Evolutionary conservation across 2,888 invertebrate species (phyloP).

Genomic region (Dynastes hyllus): DNA sequence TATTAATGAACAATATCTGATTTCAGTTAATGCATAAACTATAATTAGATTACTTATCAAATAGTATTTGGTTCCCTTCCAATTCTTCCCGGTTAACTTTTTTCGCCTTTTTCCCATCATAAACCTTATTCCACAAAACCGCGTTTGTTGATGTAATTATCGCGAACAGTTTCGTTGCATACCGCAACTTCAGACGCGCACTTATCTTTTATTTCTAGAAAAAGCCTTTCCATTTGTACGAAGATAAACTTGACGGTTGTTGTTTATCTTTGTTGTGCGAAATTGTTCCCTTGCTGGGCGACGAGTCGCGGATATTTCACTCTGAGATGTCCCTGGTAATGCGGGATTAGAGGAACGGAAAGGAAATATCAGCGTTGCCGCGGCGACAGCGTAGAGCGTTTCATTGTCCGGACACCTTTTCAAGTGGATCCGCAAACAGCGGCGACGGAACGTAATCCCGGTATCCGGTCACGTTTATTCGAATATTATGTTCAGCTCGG

Average conservation of each 20-base stretch:
- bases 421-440: constrained; percentile 19
- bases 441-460: constrained; percentile 11
- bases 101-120: too few relatives aligned
- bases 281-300: neutral
- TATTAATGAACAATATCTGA: too few relatives aligned
- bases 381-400: neutral
- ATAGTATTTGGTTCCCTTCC: too few relatives aligned
- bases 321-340: neutral
- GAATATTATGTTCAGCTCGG: constrained; percentile 14
- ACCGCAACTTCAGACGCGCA: too few relatives aligned
- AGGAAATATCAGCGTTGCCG: neutral
- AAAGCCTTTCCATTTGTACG: too few relatives aligned
- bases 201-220: too few relatives aligned
- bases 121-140: too few relatives aligned
- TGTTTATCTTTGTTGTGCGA: neutral
- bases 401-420: constrained; percentile 16
- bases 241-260: neutral
- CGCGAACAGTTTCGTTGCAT: too few relatives aligned
- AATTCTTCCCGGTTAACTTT: too few relatives aligned
- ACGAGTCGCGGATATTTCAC: neutral
- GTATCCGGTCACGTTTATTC: constrained; percentile 30
- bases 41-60: too few relatives aligned
- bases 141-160: too few relatives aligned
- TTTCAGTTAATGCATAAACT: too few relatives aligned
- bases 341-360: constrained; percentile 20